Base-by-base conservation (phyloP, 2,113 vertebrate species). In the Leptosomus discolor region DNA sequence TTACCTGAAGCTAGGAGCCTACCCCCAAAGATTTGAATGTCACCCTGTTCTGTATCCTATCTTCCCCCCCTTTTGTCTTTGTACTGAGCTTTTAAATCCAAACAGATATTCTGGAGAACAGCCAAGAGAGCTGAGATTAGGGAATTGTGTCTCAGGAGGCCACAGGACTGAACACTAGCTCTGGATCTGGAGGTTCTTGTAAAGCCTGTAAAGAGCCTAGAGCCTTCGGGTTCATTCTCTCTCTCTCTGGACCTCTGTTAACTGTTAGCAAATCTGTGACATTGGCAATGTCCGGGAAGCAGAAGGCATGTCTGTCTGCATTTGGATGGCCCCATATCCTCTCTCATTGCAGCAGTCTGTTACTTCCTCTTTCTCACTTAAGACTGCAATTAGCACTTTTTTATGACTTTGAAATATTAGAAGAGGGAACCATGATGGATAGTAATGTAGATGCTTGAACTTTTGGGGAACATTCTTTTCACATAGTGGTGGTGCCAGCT, bases 401-500 rank as follows among this genome's bases (percentile, higher is more conserved):
- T 85, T 23, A 92, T 93, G 94, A 80, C 98, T 98, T 98, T 98
- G 98, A 98, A 98, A 98, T 97, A 96, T 87, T 97, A 98, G 98
- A 97, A 97, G 94, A 86, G 65, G 93, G 91, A 97, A 91, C 91
- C 90, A 82, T 95, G 84, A 89, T 95, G 95, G 97, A 94, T 94
- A 75, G 85, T 92, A 97, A 92, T 89, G 94, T 96, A 94, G 97
- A 98, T 97, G 96, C 97, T 98, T 98, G 98, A 97, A 98, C 97
- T 97, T 97, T 97, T 96, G 96, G 91, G 95, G 97, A 95, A 90
- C 94, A 95, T 98, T 98, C 97, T 97, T 98, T 83, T 97, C 94
- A 41, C 56, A 86, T 95, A 97, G 83, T 92, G 77, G 20, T 81
- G 88, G 93, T 93, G 74, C 96, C 98, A 98, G 97, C 97, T 98